These are phyloP conservation scores for Myopa tessellatipennis DNA, from an alignment of 2,888 invertebrate species.

Conservation along the genomic window DNA sequence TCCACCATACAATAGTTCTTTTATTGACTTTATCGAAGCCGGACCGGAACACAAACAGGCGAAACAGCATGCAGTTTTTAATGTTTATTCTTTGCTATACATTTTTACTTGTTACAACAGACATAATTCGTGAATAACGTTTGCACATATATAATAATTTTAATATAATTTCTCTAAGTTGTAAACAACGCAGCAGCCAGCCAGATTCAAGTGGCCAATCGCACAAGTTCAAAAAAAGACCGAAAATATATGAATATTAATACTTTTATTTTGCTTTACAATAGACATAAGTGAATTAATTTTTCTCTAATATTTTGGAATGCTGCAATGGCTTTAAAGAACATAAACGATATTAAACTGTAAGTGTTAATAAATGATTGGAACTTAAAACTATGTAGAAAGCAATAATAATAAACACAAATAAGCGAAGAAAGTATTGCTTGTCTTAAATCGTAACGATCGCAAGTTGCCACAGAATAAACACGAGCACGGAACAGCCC, in stretches of 20 bases:
- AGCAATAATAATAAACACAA: conserved; percentile 28
- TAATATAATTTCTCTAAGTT: conserved; percentile 5
- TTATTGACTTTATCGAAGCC: no score
- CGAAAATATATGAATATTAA: conserved; percentile 16
- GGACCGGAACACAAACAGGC: no score
- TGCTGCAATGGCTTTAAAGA: conserved; percentile 7
- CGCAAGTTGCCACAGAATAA: not conserved
- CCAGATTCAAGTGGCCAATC: not conserved
- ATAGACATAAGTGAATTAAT: conserved; percentile 13
- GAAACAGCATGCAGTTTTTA: not conserved
- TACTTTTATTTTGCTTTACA: conserved; percentile 19
- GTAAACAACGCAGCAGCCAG: not conserved
- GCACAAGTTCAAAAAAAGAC: not conserved
- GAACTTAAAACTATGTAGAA: conserved; percentile 18
- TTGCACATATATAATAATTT: not conserved
- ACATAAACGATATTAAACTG: not conserved
- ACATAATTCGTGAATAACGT: not conserved
- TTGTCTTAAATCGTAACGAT: not conserved
- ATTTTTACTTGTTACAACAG: not conserved
- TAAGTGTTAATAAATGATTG: conserved; percentile 7
- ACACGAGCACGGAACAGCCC: not conserved
- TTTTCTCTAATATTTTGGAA: conserved; percentile 35
- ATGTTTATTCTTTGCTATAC: not conserved
- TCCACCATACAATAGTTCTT: no score
- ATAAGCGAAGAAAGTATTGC: conserved; percentile 32